Conservation (phyloP, 2,888 invertebrate genomes). For the Nomada fabriciana region DNA sequence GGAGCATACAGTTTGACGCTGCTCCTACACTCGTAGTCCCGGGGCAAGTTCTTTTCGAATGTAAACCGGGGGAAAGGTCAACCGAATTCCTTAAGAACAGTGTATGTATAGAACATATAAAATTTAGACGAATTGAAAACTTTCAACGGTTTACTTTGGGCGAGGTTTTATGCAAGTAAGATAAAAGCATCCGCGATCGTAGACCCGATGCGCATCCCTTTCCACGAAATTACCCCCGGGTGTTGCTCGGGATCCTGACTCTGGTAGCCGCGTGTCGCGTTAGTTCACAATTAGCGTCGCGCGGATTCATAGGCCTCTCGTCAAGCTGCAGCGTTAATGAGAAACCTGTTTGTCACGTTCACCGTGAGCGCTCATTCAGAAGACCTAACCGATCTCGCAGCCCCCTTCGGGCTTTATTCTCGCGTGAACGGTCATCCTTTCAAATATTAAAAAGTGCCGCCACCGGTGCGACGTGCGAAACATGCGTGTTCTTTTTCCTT, state of each 20-base stretch:
- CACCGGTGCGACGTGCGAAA: not conserved
- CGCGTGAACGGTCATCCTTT: constrained; percentile 22
- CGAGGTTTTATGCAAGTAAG: no score
- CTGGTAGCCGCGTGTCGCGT: constrained; percentile 62
- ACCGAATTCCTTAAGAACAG: no score
- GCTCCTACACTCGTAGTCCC: no score
- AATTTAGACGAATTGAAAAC: no score
- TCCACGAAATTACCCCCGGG: constrained; percentile 22
- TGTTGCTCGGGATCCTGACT: constrained; percentile 30
- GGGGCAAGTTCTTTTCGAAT: no score
- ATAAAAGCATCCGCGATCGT: not conserved
- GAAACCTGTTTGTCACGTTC: constrained; percentile 68
- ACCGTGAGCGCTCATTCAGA: not conserved
- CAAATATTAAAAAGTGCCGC: constrained; percentile 22
- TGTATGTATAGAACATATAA: no score
- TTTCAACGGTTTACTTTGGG: no score
- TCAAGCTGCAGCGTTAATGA: constrained; percentile 68
- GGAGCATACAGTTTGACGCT: no score
- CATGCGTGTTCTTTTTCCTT: not conserved
- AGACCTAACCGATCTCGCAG: constrained; percentile 12
- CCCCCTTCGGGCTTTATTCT: constrained; percentile 23
- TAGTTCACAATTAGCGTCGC: constrained; percentile 64
- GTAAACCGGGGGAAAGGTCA: no score
- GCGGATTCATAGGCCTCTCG: constrained; percentile 51
- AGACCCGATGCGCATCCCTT: constrained; percentile 4